Percentiles rank a stretch among this genome's conserved stretches.
phyloP scores from a whole-genome alignment of 2,888 invertebrate species.

The Tridacna gigas region DNA sequence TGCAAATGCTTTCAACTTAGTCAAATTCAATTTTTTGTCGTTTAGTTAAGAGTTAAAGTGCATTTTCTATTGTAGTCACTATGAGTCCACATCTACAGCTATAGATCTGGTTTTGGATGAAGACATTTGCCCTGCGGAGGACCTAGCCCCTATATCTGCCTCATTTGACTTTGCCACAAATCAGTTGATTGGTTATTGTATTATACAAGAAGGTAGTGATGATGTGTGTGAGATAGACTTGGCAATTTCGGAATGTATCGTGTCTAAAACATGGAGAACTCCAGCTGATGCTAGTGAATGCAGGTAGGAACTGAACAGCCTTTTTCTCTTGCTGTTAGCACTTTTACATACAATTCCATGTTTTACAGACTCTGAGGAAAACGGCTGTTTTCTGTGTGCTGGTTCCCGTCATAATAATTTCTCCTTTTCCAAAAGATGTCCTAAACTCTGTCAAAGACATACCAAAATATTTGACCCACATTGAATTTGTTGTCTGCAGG shows the following conservation, averaged over 20 bases:
- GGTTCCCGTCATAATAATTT: no score
- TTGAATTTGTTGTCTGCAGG: no score
- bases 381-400: no score
- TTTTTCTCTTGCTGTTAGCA: not conserved
- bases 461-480: no score
- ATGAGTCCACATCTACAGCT: slow-evolving; percentile 22
- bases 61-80: slow-evolving; percentile 33
- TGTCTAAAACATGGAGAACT: slow-evolving; percentile 10
- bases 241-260: slow-evolving; percentile 37
- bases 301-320: slow-evolving; percentile 21
- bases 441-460: no score
- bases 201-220: not conserved
- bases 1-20: no score
- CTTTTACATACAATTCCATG: not conserved
- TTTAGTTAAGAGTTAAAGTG: no score
- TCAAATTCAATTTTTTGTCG: no score
- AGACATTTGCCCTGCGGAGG: slow-evolving; percentile 18
- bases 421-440: no score
- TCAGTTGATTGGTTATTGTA: slow-evolving; percentile 35
- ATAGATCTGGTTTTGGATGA: slow-evolving; percentile 13
- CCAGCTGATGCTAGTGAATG: slow-evolving; percentile 33
- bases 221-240: slow-evolving; percentile 33
- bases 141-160: not conserved
- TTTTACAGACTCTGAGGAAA: not conserved
- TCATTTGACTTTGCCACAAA: slow-evolving; percentile 8